Conservation (phyloP, 2,797 vertebrate species). For the Arvicola amphibius region DNA sequence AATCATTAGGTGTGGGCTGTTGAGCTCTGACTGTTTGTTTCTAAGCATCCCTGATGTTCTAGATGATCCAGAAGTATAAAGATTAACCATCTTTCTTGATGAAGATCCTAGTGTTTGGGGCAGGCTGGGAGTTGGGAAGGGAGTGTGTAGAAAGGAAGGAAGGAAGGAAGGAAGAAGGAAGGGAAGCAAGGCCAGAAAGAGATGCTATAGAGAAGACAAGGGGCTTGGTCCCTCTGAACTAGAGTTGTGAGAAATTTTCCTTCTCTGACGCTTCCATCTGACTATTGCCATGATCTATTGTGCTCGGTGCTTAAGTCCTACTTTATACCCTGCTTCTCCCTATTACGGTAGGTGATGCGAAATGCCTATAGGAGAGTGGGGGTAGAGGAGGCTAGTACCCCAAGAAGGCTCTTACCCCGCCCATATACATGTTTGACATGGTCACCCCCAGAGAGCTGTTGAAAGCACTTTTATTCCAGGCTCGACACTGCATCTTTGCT, state of each 20-base stretch:
- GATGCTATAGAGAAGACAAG: neutral
- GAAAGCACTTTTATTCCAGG: neutral
- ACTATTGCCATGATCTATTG: neutral
- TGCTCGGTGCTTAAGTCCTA: neutral
- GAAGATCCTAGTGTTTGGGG: neutral
- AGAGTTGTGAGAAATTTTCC: slow-evolving; percentile 8
- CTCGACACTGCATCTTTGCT: neutral
- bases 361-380: neutral
- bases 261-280: neutral
- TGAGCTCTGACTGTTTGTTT: neutral
- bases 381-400: neutral
- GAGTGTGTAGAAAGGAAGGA: no score
- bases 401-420: neutral
- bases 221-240: neutral
- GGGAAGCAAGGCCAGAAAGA: neutral
- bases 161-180: neutral
- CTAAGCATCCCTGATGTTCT: neutral
- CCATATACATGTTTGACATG: neutral
- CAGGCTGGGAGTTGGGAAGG: neutral
- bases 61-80: neutral
- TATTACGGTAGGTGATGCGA: neutral
- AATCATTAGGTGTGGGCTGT: neutral
- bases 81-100: no score
- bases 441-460: neutral
- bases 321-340: neutral